Percentiles rank a stretch among this genome's conserved stretches.
Conservation (phyloP, 2,888 invertebrate genomes). For the Zhuqinia jingwanae region DNA sequence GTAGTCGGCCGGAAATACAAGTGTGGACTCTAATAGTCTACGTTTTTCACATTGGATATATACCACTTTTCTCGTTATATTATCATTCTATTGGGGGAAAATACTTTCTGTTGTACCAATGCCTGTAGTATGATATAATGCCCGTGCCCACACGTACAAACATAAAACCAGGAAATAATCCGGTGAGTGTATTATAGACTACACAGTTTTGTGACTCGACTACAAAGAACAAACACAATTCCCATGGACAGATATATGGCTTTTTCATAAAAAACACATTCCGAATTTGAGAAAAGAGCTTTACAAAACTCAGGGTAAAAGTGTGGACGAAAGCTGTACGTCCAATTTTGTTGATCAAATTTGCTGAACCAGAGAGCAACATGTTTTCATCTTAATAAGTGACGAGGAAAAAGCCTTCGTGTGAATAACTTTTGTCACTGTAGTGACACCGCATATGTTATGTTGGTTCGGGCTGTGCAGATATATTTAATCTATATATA, state of each 20-base stretch:
- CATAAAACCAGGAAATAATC: conserved; percentile 3
- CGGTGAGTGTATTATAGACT: background rate
- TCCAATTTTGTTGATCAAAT: background rate
- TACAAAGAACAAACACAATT: too few species aligned
- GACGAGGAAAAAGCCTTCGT: too few species aligned
- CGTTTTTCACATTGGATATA: background rate
- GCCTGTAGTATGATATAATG: too few species aligned
- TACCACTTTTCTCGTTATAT: background rate
- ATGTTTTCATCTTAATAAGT: too few species aligned
- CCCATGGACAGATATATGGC: too few species aligned
- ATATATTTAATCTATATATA: background rate
- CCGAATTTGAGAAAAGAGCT: too few species aligned
- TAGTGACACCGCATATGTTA: background rate
- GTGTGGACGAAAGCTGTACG: too few species aligned
- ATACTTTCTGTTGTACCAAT: background rate
- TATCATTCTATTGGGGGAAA: background rate
- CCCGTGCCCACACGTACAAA: background rate
- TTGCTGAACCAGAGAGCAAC: too few species aligned
- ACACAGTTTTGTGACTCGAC: too few species aligned
- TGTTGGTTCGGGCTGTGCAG: background rate
- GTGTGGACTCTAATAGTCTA: conserved; percentile 2
- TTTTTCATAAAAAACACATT: too few species aligned
- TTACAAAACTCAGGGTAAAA: too few species aligned
- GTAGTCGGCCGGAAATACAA: conserved; percentile 32
- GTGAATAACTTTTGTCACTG: too few species aligned